phyloP scores from a whole-genome alignment of 2,888 invertebrate genomes.

The Caradrina clavipalpis region DNA sequence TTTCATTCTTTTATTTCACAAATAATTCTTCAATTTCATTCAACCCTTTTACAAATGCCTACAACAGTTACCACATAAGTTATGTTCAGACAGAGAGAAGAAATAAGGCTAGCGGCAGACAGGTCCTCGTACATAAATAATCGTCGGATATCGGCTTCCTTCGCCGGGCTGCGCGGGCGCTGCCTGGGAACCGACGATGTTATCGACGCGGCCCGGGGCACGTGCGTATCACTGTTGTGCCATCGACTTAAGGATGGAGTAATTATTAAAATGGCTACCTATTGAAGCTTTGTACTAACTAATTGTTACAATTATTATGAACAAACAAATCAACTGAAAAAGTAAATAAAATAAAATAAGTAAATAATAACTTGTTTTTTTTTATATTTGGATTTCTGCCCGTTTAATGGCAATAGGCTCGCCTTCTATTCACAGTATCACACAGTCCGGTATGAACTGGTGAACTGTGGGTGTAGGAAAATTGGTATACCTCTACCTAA shows the following conservation, averaged over 20 bases:
- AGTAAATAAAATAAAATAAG: too few species aligned
- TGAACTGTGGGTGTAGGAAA: too few species aligned
- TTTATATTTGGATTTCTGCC: too few species aligned
- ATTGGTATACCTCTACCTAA: too few species aligned
- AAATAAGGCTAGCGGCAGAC: constrained; percentile 72
- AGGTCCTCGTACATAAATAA: constrained; percentile 71
- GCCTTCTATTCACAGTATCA: too few species aligned
- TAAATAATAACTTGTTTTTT: too few species aligned
- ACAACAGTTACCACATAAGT: constrained; percentile 53
- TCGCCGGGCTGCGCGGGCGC: constrained; percentile 67
- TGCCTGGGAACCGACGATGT: constrained; percentile 66
- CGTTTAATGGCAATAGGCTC: too few species aligned
- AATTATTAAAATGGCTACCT: neutral
- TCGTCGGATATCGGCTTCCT: constrained; percentile 80
- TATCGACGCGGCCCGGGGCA: constrained; percentile 72
- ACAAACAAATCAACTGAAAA: too few species aligned
- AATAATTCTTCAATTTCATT: neutral
- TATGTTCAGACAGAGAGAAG: constrained; percentile 61
- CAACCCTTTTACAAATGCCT: constrained; percentile 27
- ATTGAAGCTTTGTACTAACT: neutral
- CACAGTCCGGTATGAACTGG: too few species aligned
- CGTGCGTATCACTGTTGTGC: constrained; percentile 28
- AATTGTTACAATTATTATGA: too few species aligned
- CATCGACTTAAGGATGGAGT: constrained; percentile 20
- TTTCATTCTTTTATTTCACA: neutral